These are phyloP conservation scores for Monochamus saltuarius DNA, from an alignment of 1,140 invertebrate genomes.

Conservation along the genomic window DNA sequence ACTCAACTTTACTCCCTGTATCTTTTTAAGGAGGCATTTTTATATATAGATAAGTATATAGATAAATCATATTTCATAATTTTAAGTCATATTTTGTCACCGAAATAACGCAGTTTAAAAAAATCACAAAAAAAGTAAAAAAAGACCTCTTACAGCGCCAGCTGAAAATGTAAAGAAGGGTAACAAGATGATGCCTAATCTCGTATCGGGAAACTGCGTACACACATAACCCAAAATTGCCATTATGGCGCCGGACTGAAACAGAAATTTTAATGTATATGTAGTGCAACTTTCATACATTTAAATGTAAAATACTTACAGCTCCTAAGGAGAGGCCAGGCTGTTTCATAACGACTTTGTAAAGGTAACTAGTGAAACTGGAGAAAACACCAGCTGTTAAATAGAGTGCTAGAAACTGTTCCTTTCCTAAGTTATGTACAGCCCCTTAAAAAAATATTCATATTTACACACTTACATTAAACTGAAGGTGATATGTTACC, in stretches of 20 bases:
- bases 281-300: constrained; percentile 6
- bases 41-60: too few relatives aligned
- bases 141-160: constrained; percentile 71
- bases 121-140: too few relatives aligned
- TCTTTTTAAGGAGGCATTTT: too few relatives aligned
- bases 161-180: constrained; percentile 87
- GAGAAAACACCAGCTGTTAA: constrained; percentile 84
- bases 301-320: constrained; percentile 61
- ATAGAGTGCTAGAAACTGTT: constrained; percentile 92
- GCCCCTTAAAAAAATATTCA: constrained; percentile 55
- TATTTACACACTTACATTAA: not conserved
- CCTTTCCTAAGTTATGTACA: constrained; percentile 79
- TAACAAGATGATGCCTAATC: constrained; percentile 86
- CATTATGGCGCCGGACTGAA: constrained; percentile 93
- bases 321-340: constrained; percentile 84
- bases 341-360: constrained; percentile 69
- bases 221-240: constrained; percentile 85
- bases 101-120: too few relatives aligned
- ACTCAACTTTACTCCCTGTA: too few relatives aligned
- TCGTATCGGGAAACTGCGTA: constrained; percentile 79
- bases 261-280: constrained; percentile 29
- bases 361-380: constrained; percentile 80
- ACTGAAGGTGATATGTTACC: constrained; percentile 46
- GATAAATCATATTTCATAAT: too few relatives aligned
- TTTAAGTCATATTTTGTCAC: too few relatives aligned